Conservation (phyloP, 2,797 vertebrate genomes). For the Peromyscus eremicus region DNA sequence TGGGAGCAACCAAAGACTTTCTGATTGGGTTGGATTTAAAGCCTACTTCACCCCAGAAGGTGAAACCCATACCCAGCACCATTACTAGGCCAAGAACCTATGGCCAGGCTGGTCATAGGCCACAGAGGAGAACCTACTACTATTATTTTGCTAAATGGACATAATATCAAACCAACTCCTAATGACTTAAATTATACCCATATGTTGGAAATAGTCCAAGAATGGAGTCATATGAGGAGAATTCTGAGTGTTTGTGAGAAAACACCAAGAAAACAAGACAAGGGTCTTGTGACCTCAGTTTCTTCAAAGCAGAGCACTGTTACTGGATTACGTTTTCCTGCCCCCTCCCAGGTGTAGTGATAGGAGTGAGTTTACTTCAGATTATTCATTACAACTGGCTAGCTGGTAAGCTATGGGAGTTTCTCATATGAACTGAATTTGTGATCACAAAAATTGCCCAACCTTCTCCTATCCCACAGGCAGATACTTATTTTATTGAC, state of each 20-base stretch:
- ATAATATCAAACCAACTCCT: background rate
- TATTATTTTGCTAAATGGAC: background rate
- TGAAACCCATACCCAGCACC: background rate
- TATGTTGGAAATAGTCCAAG: background rate
- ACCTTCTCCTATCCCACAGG: background rate
- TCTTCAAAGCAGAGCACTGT: background rate
- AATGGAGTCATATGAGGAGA: background rate
- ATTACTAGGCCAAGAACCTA: background rate
- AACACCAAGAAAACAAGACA: background rate
- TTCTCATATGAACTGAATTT: background rate
- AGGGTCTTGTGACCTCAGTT: background rate
- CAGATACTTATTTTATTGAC: background rate
- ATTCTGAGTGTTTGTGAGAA: background rate
- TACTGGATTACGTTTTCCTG: background rate
- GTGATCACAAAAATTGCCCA: background rate
- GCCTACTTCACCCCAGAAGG: background rate
- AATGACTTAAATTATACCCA: background rate
- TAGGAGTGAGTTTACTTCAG: background rate
- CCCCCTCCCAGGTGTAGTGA: background rate
- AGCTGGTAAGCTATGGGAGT: background rate
- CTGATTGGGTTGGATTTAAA: background rate
- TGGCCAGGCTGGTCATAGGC: background rate
- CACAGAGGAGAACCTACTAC: background rate
- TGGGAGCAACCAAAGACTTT: background rate
- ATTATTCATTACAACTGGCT: background rate